Percentiles rank a stretch among this genome's conserved stretches.
Evolutionary conservation across 2,797 vertebrate species (phyloP).

Genomic region (Anguilla pacifica): DNA sequence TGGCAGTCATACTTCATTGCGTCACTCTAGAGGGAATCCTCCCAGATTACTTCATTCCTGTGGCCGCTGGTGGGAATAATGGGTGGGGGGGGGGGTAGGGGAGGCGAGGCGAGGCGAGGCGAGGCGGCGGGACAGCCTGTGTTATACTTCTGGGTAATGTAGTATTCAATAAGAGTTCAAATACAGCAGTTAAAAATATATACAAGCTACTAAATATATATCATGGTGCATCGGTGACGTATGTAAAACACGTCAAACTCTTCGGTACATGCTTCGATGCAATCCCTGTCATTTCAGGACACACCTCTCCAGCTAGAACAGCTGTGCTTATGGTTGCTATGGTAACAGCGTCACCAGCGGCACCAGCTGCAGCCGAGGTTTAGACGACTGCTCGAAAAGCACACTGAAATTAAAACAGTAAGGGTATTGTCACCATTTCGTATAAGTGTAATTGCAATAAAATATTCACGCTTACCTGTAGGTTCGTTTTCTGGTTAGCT

Average conservation of each 20-base stretch:
- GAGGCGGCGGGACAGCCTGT: background rate
- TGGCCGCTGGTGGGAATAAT: background rate
- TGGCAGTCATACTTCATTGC: background rate
- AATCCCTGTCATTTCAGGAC: background rate
- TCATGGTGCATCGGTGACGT: background rate
- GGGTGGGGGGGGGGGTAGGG: background rate
- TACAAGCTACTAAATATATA: background rate
- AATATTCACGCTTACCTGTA: background rate
- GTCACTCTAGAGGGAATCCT: conserved; percentile 21
- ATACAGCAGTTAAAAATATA: background rate
- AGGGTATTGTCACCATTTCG: background rate
- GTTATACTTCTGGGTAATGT: conserved; percentile 15
- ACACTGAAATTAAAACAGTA: background rate
- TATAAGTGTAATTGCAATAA: background rate
- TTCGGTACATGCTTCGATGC: background rate
- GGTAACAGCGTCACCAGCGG: background rate
- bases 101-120: background rate
- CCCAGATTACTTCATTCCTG: conserved; percentile 21
- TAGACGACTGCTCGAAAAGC: background rate
- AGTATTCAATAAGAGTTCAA: background rate
- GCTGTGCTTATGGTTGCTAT: conserved; percentile 12
- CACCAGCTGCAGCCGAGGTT: background rate
- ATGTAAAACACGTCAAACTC: background rate
- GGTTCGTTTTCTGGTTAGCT: background rate
- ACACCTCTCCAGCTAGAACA: background rate